Evolutionary conservation across 1,140 invertebrate species (phyloP).

Genomic region (Tetramorium simillimum): DNA sequence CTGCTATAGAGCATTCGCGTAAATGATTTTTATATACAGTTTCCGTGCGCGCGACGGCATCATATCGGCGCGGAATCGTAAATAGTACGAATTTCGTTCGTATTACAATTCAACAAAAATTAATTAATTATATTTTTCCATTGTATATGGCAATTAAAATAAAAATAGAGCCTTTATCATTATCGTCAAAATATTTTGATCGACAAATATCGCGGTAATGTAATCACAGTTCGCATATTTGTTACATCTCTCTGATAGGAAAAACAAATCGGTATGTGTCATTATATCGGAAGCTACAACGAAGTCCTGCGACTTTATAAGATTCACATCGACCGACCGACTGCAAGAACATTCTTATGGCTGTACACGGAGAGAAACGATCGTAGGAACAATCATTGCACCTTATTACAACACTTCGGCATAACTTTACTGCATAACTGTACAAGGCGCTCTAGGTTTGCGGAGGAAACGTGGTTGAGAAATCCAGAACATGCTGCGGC

Average conservation of each 20-base stretch:
- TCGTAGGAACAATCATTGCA: constrained; percentile 37
- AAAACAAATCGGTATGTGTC: neutral
- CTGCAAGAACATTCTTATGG: neutral
- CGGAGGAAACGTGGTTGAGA: neutral
- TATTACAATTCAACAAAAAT: neutral
- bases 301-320: constrained; percentile 42
- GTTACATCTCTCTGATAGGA: neutral
- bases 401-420: neutral
- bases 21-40: constrained; percentile 6
- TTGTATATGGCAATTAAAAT: neutral
- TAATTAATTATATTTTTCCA: neutral
- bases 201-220: neutral
- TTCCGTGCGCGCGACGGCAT: neutral
- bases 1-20: neutral
- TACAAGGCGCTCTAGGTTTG: neutral
- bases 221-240: constrained; percentile 24
- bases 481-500: neutral
- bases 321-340: constrained; percentile 23
- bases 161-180: neutral
- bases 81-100: neutral
- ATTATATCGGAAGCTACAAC: constrained; percentile 10
- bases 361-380: constrained; percentile 31
- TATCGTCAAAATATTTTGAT: neutral
- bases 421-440: constrained; percentile 7
- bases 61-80: neutral